Percentiles rank a stretch among this genome's conserved stretches.
phyloP scores from a whole-genome alignment of 2,888 invertebrate species.

The Bellardia pandia region DNA sequence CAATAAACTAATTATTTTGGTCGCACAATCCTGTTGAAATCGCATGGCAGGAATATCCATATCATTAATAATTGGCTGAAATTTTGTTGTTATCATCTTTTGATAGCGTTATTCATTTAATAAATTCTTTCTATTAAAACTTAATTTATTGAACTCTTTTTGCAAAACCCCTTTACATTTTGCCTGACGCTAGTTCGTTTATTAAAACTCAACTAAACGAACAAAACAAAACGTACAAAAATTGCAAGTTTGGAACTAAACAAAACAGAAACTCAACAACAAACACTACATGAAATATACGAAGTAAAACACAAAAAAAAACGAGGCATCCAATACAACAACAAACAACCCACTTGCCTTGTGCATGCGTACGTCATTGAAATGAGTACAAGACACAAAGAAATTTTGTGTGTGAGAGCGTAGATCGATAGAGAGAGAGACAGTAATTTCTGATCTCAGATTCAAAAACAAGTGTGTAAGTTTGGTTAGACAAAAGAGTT shows the following conservation, averaged over 20 bases:
- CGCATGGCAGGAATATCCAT: too few species aligned
- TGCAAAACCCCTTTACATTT: too few species aligned
- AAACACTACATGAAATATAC: background rate
- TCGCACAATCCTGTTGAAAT: too few species aligned
- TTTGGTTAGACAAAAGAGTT: background rate
- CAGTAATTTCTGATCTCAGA: conserved; percentile 8
- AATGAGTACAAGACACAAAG: conserved; percentile 31
- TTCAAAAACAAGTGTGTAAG: conserved; percentile 16
- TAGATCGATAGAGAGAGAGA: background rate
- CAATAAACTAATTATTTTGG: too few species aligned
- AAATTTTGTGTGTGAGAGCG: conserved; percentile 43
- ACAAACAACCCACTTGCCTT: conserved; percentile 66
- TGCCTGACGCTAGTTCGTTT: background rate
- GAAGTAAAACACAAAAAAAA: conserved; percentile 11
- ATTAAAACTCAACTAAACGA: conserved; percentile 43
- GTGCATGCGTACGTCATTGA: conserved; percentile 68
- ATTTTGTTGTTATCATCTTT: too few species aligned
- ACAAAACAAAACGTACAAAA: conserved; percentile 39
- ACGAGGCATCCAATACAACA: conserved; percentile 34
- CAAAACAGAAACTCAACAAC: conserved; percentile 1
- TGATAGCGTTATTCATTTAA: too few species aligned
- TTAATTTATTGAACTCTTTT: too few species aligned
- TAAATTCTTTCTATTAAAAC: too few species aligned
- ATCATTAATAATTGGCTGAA: too few species aligned
- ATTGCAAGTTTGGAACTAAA: conserved; percentile 65